These are phyloP conservation scores for Pyrrhosoma nymphula DNA, from an alignment of 2,888 invertebrate species.

Conservation along the genomic window DNA sequence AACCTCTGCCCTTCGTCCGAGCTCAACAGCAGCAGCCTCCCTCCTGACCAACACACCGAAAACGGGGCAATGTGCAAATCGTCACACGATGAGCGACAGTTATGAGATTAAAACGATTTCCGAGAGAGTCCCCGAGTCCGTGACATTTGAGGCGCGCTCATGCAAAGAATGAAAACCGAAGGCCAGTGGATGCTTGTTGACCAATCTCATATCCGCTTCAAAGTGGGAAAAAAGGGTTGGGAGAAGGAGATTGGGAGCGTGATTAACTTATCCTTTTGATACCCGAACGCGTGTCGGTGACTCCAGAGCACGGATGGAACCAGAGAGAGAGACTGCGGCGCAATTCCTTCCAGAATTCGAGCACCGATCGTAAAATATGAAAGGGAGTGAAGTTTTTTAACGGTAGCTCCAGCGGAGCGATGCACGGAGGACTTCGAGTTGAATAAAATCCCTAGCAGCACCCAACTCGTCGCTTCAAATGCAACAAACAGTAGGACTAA, in stretches of 20 bases:
- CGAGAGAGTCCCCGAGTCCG: neutral
- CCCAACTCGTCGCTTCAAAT: no score
- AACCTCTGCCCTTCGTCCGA: neutral
- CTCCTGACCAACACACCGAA: neutral
- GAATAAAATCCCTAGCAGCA: no score
- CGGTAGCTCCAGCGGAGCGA: neutral
- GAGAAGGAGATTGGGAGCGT: neutral
- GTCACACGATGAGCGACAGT: constrained; percentile 42
- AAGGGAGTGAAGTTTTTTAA: neutral
- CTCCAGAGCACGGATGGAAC: neutral
- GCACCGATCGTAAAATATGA: neutral
- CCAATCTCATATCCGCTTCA: constrained; percentile 14
- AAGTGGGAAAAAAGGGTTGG: neutral
- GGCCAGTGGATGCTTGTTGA: neutral
- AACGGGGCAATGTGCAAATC: constrained; percentile 18
- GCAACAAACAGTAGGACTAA: no score
- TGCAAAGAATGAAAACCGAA: neutral
- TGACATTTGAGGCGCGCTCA: constrained; percentile 1
- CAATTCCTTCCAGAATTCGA: neutral
- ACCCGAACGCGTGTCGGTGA: neutral
- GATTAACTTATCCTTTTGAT: constrained; percentile 29
- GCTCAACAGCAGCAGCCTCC: neutral
- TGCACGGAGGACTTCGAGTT: neutral
- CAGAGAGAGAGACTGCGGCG: neutral
- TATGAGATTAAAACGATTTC: constrained; percentile 43